Base-by-base conservation (phyloP, 2,113 vertebrate species). In the Mustelus asterias region DNA sequence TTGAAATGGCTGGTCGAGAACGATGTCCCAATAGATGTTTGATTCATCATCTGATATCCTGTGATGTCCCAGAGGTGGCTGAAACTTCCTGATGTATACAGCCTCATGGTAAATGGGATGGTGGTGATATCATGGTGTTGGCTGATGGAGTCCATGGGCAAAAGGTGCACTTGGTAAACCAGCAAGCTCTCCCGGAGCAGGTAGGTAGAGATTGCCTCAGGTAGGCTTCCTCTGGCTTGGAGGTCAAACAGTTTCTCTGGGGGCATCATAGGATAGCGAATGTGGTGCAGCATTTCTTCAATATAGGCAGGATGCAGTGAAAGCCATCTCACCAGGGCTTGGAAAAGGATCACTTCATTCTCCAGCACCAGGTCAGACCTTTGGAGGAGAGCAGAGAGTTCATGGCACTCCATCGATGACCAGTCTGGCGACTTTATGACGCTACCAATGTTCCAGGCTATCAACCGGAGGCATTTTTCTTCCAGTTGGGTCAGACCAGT, bases 351-450 rank as follows among this genome's bases (percentile, higher is more conserved):
- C n/a, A n/a, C n/a, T n/a, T n/a, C n/a, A n/a, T n/a, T n/a, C n/a
- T n/a, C n/a, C n/a, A n/a, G n/a, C n/a, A n/a, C n/a, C n/a, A n/a
- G n/a, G n/a, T n/a, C n/a, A n/a, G n/a, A n/a, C n/a, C n/a, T n/a
- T n/a, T n/a, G n/a, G n/a, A n/a, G n/a, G n/a, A n/a, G n/a, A n/a
- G n/a, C 29, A 20, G 26, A 67, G 60, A 92, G 86, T 29, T 48
- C 65, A 5, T 96, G 41, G 0, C 65, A 63, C 37, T 96, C 85
- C 65, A 96, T 20, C 37, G 22, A 48, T 6, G 90, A 24, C 95
- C 95, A 96, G 24, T 96, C 95, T 2, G 95, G 41, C 26, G 95
- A 96, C 83, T 24, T n/a, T 24, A 58, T n/a, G 13, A 92, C 58
- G n/a, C 44, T 29, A 29, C 16, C 22, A 6, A 33, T 85, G 67